A percentile compares a stretch with the other conserved stretches of the same genome.
Conservation (phyloP, 2,888 invertebrate species). For the Hirtodrosophila histrioides region DNA sequence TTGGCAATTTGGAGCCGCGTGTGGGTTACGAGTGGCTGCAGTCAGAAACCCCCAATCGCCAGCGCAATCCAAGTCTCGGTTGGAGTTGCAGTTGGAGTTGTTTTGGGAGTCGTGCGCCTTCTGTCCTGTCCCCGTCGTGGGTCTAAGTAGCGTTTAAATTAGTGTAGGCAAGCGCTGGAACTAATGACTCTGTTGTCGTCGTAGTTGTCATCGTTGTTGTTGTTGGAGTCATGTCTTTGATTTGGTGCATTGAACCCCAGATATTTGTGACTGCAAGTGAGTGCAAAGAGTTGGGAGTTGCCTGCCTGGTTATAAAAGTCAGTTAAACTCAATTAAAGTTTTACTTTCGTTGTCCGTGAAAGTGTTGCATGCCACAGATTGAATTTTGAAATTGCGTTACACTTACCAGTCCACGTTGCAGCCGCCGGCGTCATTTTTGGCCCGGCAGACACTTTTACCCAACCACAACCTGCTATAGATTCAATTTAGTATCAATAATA, state of each 20-base stretch:
- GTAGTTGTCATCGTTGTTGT: constrained; percentile 44
- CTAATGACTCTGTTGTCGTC: constrained; percentile 68
- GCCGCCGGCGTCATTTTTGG: constrained; percentile 44
- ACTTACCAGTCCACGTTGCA: constrained; percentile 52
- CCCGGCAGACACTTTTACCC: constrained; percentile 63
- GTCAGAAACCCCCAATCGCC: not conserved
- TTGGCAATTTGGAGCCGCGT: constrained; percentile 60
- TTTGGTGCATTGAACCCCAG: constrained; percentile 65
- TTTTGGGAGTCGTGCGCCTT: constrained; percentile 23
- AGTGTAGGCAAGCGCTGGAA: constrained; percentile 76
- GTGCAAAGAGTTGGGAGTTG: constrained; percentile 39
- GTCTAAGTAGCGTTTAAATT: constrained; percentile 69
- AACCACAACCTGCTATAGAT: constrained; percentile 39
- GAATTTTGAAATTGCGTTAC: constrained; percentile 63
- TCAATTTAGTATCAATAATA: constrained; percentile 60
- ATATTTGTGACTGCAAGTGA: constrained; percentile 13
- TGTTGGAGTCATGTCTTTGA: constrained; percentile 27
- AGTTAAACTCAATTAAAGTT: constrained; percentile 39
- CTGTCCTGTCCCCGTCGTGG: constrained; percentile 46
- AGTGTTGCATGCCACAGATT: constrained; percentile 70
- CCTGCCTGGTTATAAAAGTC: constrained; percentile 28
- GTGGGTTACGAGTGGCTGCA: constrained; percentile 35
- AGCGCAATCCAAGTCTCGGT: constrained; percentile 3
- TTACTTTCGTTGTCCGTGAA: constrained; percentile 75
- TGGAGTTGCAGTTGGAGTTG: not conserved